Evolutionary conservation across 2,888 invertebrate species (phyloP).

Genomic region (Matsumyia berberina): DNA sequence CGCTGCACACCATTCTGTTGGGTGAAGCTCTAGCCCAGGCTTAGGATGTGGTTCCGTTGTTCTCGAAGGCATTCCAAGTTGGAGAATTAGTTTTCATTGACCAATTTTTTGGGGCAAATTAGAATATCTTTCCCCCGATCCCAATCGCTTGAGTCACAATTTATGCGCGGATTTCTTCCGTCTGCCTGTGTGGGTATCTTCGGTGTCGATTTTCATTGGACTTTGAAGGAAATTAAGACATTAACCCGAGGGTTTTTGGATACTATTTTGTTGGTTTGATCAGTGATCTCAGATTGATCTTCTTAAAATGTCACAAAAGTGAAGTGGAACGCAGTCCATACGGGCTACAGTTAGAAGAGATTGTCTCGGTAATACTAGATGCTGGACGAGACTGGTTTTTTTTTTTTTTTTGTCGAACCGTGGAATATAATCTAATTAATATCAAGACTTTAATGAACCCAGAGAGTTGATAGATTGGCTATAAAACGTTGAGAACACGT

Average conservation of each 20-base stretch:
- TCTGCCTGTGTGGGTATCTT: conserved; percentile 2
- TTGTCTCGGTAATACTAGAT: conserved; percentile 6
- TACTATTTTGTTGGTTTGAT: conserved; percentile 27
- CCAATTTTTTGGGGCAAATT: conserved; percentile 7
- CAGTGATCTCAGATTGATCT: conserved; percentile 51
- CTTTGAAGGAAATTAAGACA: conserved; percentile 52
- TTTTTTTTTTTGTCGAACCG: conserved; percentile 4
- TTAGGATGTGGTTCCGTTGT: not conserved
- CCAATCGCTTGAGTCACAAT: conserved; percentile 37
- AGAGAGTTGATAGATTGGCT: conserved; percentile 30
- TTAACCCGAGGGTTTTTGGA: conserved; percentile 9
- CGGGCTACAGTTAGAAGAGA: not conserved
- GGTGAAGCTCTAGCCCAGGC: not conserved
- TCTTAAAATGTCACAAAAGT: conserved; percentile 32
- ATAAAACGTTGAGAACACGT: conserved; percentile 36
- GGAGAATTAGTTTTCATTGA: conserved; percentile 5
- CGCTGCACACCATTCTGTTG: conserved; percentile 4
- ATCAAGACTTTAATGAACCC: conserved; percentile 29
- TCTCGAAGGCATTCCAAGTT: not conserved
- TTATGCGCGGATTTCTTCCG: conserved; percentile 24
- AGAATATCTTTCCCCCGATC: conserved; percentile 23
- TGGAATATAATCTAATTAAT: conserved; percentile 39
- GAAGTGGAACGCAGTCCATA: not conserved
- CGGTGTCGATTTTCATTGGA: conserved; percentile 51
- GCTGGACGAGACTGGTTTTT: conserved; percentile 23